Percentiles rank a stretch among this genome's conserved stretches.
Conservation (phyloP, 2,113 vertebrate species). For the Anser brachyrhynchus region DNA sequence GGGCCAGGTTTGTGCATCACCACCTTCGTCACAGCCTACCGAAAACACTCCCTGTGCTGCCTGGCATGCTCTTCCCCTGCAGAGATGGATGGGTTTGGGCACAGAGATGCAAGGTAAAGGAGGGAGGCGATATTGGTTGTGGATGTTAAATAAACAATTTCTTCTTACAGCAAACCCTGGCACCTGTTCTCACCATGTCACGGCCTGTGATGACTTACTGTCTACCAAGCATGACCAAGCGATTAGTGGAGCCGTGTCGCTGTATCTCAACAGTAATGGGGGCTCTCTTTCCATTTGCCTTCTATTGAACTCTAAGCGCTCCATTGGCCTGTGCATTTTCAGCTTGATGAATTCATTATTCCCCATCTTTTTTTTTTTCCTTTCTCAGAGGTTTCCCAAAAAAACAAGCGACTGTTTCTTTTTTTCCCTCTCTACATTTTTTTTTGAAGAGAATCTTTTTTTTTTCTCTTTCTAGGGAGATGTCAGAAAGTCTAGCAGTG, state of each 20-base stretch:
- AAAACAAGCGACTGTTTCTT: slow-evolving; percentile 24
- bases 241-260: slow-evolving; percentile 77
- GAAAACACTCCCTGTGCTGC: not conserved
- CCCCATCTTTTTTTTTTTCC: slow-evolving; percentile 15
- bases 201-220: slow-evolving; percentile 77
- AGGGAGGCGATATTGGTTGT: slow-evolving; percentile 21
- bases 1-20: not conserved
- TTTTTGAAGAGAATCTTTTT: slow-evolving; percentile 46
- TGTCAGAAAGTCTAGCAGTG: slow-evolving; percentile 72
- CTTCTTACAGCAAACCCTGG: slow-evolving; percentile 77
- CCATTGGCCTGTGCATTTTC: slow-evolving; percentile 79
- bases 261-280: slow-evolving; percentile 77
- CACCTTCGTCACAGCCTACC: not conserved
- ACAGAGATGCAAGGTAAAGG: not conserved
- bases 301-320: slow-evolving; percentile 80
- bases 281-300: slow-evolving; percentile 81
- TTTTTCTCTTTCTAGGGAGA: slow-evolving; percentile 68
- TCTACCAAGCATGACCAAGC: slow-evolving; percentile 82
- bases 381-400: slow-evolving; percentile 54
- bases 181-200: slow-evolving; percentile 78
- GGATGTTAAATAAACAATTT: slow-evolving; percentile 81
- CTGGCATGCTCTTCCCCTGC: not conserved
- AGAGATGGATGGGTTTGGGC: not conserved
- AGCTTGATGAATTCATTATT: slow-evolving; percentile 85
- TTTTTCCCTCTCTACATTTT: not conserved